Conservation (phyloP, 2,113 vertebrate species). For the Dasyprocta punctata region DNA sequence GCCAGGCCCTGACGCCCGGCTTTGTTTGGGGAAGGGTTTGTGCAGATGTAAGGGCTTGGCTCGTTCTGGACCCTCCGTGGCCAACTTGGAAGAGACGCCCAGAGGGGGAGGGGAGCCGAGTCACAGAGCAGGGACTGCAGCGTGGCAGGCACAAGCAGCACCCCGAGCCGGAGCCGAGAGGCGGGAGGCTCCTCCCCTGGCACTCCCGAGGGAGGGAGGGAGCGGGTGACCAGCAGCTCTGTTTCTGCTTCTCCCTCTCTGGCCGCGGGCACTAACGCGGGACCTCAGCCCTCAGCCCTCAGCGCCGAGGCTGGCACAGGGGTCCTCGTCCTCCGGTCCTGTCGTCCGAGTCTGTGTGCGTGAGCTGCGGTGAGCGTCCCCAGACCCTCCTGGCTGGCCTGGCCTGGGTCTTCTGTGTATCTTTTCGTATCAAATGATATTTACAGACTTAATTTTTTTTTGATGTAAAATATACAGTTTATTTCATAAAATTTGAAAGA, state of each 20-base stretch:
- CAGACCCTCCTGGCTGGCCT: neutral
- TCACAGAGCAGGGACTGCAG: rapidly evolving
- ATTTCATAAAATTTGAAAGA: neutral
- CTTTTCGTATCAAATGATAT: neutral
- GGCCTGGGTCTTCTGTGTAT: neutral
- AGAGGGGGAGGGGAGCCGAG: neutral
- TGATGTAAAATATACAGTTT: neutral
- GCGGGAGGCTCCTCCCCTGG: too few relatives aligned
- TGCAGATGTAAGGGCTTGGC: too few relatives aligned
- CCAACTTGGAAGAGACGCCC: rapidly evolving
- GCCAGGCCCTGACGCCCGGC: rapidly evolving
- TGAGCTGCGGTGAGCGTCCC: neutral
- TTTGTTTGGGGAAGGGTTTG: too few relatives aligned
- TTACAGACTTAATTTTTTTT: neutral
- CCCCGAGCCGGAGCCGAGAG: too few relatives aligned
- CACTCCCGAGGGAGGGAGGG: too few relatives aligned
- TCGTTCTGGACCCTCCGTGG: neutral
- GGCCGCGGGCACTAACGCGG: rapidly evolving
- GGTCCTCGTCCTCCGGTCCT: neutral
- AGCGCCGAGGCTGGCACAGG: too few relatives aligned
- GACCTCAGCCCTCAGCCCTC: too few relatives aligned
- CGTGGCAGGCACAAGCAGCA: neutral
- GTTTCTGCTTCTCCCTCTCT: neutral
- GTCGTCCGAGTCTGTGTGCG: too few relatives aligned
- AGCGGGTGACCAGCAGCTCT: too few relatives aligned